phyloP scores from a whole-genome alignment of 1,140 invertebrate species.

The Halyomorpha halys region DNA sequence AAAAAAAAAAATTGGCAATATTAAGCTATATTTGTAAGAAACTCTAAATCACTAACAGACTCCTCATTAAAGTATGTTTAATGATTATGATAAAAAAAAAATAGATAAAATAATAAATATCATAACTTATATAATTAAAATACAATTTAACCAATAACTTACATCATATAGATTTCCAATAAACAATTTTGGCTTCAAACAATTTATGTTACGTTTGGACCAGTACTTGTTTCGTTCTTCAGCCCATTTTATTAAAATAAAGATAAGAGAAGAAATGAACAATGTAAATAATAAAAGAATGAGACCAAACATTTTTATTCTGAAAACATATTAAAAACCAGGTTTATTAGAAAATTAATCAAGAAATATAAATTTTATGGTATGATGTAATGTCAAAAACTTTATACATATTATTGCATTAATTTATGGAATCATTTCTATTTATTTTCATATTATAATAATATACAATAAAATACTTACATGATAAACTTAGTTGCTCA shows the following conservation, averaged over 20 bases:
- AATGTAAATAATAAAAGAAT: no score
- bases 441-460: no score
- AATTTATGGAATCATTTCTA: no score
- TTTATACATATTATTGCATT: no score
- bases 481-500: no score
- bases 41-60: not conserved
- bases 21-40: not conserved
- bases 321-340: no score
- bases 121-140: not conserved
- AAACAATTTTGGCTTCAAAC: not conserved
- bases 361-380: no score
- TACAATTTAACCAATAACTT: not conserved
- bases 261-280: not conserved
- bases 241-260: not conserved
- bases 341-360: no score
- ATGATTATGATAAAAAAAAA: not conserved
- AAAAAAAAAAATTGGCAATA: not conserved
- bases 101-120: not conserved
- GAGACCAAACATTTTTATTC: no score
- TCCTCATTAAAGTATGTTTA: not conserved
- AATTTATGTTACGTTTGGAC: not conserved
- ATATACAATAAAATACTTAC: no score
- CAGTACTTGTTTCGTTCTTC: not conserved
- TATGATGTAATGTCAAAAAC: no score
- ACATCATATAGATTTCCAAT: conserved; percentile 2